phyloP scores from a whole-genome alignment of 2,888 invertebrate species.

The Campoletis raptor region DNA sequence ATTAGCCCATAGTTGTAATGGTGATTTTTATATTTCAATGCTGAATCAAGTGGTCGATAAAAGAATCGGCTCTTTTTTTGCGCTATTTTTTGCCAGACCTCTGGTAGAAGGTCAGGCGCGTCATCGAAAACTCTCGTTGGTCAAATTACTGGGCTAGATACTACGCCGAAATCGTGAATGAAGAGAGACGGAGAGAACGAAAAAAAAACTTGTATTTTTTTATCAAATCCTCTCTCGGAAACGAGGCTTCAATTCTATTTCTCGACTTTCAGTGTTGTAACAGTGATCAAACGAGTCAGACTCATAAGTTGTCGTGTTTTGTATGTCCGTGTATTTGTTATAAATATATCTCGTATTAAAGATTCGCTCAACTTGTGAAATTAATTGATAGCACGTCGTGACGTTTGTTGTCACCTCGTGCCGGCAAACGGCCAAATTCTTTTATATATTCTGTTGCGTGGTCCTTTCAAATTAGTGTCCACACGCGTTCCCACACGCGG shows the following conservation, averaged over 20 bases:
- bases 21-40: not conserved
- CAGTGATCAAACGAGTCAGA: constrained; percentile 38
- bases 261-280: constrained; percentile 43
- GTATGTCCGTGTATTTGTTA: not conserved
- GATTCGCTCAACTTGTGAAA: not conserved
- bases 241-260: constrained; percentile 39
- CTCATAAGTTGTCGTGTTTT: not conserved
- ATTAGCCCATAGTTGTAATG: not conserved
- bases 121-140: not conserved
- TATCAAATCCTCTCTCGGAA: constrained; percentile 32
- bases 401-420: constrained; percentile 3
- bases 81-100: not conserved
- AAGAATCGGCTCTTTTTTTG: not conserved
- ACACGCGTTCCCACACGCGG: not conserved
- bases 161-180: not conserved
- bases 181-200: constrained; percentile 2
- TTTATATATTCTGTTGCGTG: not conserved
- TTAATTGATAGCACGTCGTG: constrained; percentile 8
- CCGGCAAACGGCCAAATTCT: constrained; percentile 21
- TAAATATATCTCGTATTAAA: constrained; percentile 7
- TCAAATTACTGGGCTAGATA: constrained; percentile 12
- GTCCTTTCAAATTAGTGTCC: constrained; percentile 2
- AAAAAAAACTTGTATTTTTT: constrained; percentile 26
- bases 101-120: not conserved
- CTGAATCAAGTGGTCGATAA: not conserved